phyloP scores from a whole-genome alignment of 2,113 vertebrate genomes.

The Rattus rattus region DNA sequence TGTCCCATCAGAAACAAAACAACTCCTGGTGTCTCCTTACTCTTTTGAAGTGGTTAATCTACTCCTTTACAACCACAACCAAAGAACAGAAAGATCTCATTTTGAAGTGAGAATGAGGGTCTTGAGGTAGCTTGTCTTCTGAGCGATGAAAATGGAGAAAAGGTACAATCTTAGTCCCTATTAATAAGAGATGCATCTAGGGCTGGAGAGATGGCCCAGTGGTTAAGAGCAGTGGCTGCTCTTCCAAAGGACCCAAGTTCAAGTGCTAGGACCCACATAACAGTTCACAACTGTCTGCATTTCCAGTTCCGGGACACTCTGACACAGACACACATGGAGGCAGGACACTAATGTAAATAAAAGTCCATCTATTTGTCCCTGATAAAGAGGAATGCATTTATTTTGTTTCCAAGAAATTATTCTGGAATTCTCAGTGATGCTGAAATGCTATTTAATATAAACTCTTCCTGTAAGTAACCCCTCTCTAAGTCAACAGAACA shows the following conservation, averaged over 20 bases:
- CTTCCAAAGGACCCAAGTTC: too few species aligned
- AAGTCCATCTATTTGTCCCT: neutral
- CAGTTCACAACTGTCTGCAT: too few species aligned
- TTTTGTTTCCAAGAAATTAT: slow-evolving; percentile 31
- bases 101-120: neutral
- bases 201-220: too few species aligned
- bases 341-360: too few species aligned
- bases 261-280: too few species aligned
- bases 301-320: too few species aligned
- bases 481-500: neutral
- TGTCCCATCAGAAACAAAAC: neutral
- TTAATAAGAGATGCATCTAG: neutral
- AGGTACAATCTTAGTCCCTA: neutral
- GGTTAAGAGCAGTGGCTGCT: too few species aligned
- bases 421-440: slow-evolving; percentile 37
- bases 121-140: neutral
- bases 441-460: slow-evolving; percentile 56
- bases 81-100: neutral
- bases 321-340: too few species aligned
- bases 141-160: slow-evolving; percentile 10
- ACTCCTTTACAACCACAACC: neutral
- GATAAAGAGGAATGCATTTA: neutral
- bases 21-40: neutral
- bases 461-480: slow-evolving; percentile 44
- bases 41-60: neutral